Conservation (phyloP, 2,888 invertebrate species). For the Drosophila nr. perissopoda region DNA sequence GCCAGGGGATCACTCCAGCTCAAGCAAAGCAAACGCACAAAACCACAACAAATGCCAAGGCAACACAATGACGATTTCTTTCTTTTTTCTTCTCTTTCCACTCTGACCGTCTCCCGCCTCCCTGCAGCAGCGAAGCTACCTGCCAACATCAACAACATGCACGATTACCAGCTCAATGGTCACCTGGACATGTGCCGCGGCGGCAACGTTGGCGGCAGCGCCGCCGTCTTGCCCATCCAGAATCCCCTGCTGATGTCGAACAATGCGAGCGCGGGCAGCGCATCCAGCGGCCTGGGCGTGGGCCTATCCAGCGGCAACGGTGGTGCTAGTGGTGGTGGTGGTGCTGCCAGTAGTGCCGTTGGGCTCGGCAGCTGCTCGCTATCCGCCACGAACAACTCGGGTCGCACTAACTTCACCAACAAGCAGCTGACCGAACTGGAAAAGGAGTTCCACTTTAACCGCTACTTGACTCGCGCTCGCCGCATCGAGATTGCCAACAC, state of each 20-base stretch:
- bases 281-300: slow-evolving; percentile 53
- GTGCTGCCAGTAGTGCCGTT: slow-evolving; percentile 29
- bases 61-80: slow-evolving; percentile 54
- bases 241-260: slow-evolving; percentile 74
- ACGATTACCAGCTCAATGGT: slow-evolving; percentile 86
- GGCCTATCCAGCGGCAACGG: slow-evolving; percentile 85
- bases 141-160: slow-evolving; percentile 85
- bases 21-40: slow-evolving; percentile 48
- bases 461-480: slow-evolving; percentile 97
- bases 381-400: slow-evolving; percentile 90
- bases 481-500: slow-evolving; percentile 99
- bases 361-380: slow-evolving; percentile 80
- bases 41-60: slow-evolving; percentile 50
- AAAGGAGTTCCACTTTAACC: slow-evolving; percentile 99
- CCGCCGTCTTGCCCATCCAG: slow-evolving; percentile 68
- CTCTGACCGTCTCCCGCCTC: slow-evolving; percentile 19
- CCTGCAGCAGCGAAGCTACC: slow-evolving; percentile 89
- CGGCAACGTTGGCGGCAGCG: slow-evolving; percentile 59
- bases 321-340: slow-evolving; percentile 67
- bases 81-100: slow-evolving; percentile 37
- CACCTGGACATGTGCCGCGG: slow-evolving; percentile 83
- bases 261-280: slow-evolving; percentile 44
- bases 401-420: slow-evolving; percentile 99
- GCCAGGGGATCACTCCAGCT: slow-evolving; percentile 67
- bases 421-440: slow-evolving; percentile 99